Conservation (phyloP, 2,797 vertebrate genomes). For the Rhincodon typus region DNA sequence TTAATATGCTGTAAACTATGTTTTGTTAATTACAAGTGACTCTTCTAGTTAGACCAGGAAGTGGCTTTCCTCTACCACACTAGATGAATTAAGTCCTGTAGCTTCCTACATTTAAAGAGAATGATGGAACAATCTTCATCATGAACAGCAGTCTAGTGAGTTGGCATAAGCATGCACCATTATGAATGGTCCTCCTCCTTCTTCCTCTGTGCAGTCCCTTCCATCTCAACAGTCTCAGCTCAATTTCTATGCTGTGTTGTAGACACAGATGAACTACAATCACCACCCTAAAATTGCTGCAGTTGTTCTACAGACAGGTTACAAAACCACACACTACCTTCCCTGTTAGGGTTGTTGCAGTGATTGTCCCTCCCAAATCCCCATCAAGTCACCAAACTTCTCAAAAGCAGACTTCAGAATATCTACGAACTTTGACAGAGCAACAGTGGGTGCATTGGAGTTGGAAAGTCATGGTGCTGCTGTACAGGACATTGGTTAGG, state of each 20-base stretch:
- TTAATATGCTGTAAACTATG: no score
- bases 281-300: background rate
- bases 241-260: background rate
- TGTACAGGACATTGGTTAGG: no score
- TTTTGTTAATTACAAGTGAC: no score
- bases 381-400: background rate
- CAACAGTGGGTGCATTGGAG: background rate
- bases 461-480: no score
- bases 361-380: background rate
- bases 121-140: no score
- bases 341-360: background rate
- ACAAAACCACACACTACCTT: background rate
- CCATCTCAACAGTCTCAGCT: background rate
- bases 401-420: background rate
- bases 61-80: no score
- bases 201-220: background rate
- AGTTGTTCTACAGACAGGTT: background rate
- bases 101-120: no score
- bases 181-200: background rate
- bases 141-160: no score
- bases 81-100: no score
- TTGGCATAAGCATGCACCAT: no score
- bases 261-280: background rate
- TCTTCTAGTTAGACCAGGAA: no score
- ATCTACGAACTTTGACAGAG: background rate